Evolutionary conservation across 2,888 invertebrate genomes (phyloP).

Genomic region (Xestoiulus laeticollis): DNA sequence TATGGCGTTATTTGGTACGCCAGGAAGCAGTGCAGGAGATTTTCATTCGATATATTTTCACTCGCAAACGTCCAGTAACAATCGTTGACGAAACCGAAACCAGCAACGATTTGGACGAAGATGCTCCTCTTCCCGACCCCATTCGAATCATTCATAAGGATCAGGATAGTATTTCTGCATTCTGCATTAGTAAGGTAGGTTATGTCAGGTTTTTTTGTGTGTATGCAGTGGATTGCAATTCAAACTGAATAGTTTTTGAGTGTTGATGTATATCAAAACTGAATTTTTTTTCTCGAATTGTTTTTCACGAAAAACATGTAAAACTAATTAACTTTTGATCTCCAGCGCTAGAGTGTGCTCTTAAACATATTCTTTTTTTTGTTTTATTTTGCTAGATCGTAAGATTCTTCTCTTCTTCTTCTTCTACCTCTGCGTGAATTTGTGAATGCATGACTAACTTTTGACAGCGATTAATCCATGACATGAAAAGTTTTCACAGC

Average conservation of each 20-base stretch:
- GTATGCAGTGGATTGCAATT: not conserved
- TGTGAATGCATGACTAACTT: slow-evolving; percentile 40
- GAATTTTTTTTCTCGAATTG: too few species aligned
- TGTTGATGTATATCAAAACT: not conserved
- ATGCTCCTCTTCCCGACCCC: slow-evolving; percentile 73
- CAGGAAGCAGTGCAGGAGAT: slow-evolving; percentile 93
- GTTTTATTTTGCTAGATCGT: slow-evolving; percentile 38
- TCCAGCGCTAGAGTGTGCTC: not conserved
- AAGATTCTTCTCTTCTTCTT: slow-evolving; percentile 32
- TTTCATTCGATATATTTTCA: slow-evolving; percentile 95
- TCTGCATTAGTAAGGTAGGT: slow-evolving; percentile 90
- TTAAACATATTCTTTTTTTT: not conserved
- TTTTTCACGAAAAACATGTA: too few species aligned
- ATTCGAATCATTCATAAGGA: slow-evolving; percentile 98
- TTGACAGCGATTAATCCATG: not conserved
- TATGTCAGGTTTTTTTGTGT: not conserved
- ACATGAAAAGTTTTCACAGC: slow-evolving; percentile 41
- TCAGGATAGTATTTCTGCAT: slow-evolving; percentile 96
- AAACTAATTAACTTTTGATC: too few species aligned
- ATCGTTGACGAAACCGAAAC: slow-evolving; percentile 55
- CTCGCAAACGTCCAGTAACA: slow-evolving; percentile 66
- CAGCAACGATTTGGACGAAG: slow-evolving; percentile 61
- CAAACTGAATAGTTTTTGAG: not conserved
- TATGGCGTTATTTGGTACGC: slow-evolving; percentile 93
- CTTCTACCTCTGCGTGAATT: slow-evolving; percentile 5